Evolutionary conservation across 1,140 invertebrate species (phyloP).

Genomic region (Lasioglossum baleicum): DNA sequence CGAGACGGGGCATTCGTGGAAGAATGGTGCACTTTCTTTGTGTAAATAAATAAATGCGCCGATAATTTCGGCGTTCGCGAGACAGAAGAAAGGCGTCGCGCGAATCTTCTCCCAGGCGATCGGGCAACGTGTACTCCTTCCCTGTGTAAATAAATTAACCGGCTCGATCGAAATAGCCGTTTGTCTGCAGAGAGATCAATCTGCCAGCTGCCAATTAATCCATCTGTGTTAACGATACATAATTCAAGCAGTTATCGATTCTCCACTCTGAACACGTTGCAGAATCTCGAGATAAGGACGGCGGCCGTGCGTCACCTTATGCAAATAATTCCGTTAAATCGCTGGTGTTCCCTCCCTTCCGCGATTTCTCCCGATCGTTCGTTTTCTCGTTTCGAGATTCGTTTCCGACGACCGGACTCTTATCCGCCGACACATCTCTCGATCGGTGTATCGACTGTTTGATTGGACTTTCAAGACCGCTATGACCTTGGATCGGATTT

Average conservation of each 20-base stretch:
- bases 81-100: neutral
- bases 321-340: slow-evolving; percentile 21
- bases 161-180: neutral
- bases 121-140: neutral
- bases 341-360: neutral
- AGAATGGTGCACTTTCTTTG: neutral
- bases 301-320: neutral
- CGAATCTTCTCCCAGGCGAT: no score
- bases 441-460: slow-evolving; percentile 25
- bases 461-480: slow-evolving; percentile 30
- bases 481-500: slow-evolving; percentile 33
- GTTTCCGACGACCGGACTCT: neutral
- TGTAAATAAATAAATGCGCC: neutral
- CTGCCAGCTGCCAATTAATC: slow-evolving; percentile 21
- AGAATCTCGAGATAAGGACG: neutral
- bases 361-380: neutral
- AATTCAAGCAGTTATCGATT: slow-evolving; percentile 15
- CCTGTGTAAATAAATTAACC: neutral
- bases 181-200: slow-evolving; percentile 4
- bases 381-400: neutral
- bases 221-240: neutral
- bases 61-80: neutral
- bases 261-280: neutral
- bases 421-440: slow-evolving; percentile 6
- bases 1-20: neutral